These are phyloP conservation scores for Lophura nycthemera DNA, from an alignment of 2,113 vertebrate genomes.

Conservation along the genomic window DNA sequence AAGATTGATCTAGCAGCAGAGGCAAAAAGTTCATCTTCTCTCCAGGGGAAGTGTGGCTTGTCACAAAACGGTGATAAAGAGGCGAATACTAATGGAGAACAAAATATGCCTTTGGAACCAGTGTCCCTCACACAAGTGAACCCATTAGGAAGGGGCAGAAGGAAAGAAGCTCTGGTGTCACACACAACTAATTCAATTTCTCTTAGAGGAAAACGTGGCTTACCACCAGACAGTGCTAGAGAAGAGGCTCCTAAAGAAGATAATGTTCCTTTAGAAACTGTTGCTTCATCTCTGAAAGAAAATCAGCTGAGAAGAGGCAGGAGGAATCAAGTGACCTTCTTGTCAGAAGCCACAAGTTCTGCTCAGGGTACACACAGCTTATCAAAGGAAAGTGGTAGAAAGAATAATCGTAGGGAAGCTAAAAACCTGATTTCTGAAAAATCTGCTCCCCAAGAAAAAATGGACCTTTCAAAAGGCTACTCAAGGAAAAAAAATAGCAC, in stretches of 20 bases:
- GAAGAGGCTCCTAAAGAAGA: neutral
- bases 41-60: neutral
- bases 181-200: neutral
- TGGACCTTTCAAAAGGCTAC: neutral
- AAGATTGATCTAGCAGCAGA: neutral
- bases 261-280: neutral
- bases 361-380: neutral
- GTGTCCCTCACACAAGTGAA: neutral
- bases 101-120: neutral
- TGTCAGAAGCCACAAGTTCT: neutral
- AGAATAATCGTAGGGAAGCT: neutral
- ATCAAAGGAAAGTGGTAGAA: neutral
- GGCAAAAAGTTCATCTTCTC: neutral
- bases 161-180: neutral
- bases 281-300: neutral
- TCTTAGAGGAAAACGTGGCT: neutral
- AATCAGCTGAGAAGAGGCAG: neutral
- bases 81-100: neutral
- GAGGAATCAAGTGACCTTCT: neutral
- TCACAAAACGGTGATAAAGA: neutral
- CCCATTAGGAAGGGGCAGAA: constrained; percentile 5
- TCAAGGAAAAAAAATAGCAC: fast-evolving
- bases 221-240: neutral
- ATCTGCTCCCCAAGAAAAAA: neutral
- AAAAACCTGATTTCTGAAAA: neutral